These are phyloP conservation scores for Gadus chalcogrammus DNA, from an alignment of 2,113 vertebrate species.

Conservation along the genomic window DNA sequence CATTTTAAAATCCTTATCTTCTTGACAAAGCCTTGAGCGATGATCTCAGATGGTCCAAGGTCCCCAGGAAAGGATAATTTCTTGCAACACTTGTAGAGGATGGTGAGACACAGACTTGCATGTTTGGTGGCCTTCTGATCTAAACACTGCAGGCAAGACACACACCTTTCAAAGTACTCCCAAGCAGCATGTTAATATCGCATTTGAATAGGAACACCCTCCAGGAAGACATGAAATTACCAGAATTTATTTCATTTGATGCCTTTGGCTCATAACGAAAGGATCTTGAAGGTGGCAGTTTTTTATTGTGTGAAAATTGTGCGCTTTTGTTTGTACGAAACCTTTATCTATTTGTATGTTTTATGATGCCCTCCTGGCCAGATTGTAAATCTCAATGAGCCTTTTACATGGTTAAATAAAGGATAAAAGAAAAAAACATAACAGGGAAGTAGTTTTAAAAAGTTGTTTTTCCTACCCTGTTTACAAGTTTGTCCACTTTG, in stretches of 20 bases:
- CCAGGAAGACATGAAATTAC: no score
- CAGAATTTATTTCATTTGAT: no score
- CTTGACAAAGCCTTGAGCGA: slow-evolving; percentile 79
- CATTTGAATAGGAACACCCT: not conserved
- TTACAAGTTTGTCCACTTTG: slow-evolving; percentile 85
- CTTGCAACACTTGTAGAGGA: slow-evolving; percentile 76
- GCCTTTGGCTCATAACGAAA: no score
- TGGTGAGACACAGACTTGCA: slow-evolving; percentile 70
- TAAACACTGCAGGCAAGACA: slow-evolving; percentile 75
- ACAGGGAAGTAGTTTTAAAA: not conserved
- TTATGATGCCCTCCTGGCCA: no score
- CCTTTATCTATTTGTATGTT: no score
- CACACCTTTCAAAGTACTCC: not conserved
- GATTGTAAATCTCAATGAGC: no score
- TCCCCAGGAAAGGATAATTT: slow-evolving; percentile 75
- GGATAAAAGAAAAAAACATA: no score
- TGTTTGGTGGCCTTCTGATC: slow-evolving; percentile 70
- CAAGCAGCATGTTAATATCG: slow-evolving; percentile 1
- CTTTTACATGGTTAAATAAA: no score
- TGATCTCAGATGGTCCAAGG: slow-evolving; percentile 74
- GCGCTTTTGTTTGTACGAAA: no score
- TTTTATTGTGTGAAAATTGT: no score
- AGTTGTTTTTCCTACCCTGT: slow-evolving; percentile 69
- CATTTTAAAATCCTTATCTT: slow-evolving; percentile 84
- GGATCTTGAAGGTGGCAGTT: no score